phyloP scores from a whole-genome alignment of 2,888 invertebrate genomes.

The Cheilosia soror region DNA sequence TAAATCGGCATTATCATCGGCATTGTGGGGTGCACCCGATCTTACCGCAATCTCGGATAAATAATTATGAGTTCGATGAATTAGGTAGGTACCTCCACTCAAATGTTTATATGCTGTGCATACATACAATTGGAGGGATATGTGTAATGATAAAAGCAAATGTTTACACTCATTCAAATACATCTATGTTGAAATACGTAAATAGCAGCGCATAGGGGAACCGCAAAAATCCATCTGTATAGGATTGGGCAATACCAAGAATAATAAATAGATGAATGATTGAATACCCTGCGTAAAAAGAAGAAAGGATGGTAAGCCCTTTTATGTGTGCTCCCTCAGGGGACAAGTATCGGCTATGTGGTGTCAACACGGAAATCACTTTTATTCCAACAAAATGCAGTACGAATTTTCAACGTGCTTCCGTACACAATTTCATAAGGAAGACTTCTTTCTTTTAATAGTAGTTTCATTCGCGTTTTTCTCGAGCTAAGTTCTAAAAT shows the following conservation, averaged over 20 bases:
- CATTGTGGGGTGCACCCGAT: constrained; percentile 25
- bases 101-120: background rate
- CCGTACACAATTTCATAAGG: too few relatives aligned
- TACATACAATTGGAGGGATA: background rate
- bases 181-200: constrained; percentile 2
- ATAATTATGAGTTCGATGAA: constrained; percentile 45
- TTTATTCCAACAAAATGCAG: too few relatives aligned
- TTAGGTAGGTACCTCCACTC: background rate
- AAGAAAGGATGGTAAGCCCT: background rate
- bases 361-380: background rate
- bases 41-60: constrained; percentile 36
- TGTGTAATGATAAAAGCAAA: constrained; percentile 2
- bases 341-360: background rate
- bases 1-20: constrained; percentile 51
- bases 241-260: background rate
- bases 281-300: constrained; percentile 3
- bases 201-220: constrained; percentile 6
- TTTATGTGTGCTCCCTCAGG: background rate
- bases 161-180: background rate
- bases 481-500: too few relatives aligned
- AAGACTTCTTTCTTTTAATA: too few relatives aligned
- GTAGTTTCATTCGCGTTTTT: too few relatives aligned
- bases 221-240: background rate
- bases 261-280: background rate
- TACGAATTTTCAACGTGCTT: too few relatives aligned